These are phyloP conservation scores for Elephas maximus DNA, from an alignment of 2,113 vertebrate genomes.

Conservation along the genomic window DNA sequence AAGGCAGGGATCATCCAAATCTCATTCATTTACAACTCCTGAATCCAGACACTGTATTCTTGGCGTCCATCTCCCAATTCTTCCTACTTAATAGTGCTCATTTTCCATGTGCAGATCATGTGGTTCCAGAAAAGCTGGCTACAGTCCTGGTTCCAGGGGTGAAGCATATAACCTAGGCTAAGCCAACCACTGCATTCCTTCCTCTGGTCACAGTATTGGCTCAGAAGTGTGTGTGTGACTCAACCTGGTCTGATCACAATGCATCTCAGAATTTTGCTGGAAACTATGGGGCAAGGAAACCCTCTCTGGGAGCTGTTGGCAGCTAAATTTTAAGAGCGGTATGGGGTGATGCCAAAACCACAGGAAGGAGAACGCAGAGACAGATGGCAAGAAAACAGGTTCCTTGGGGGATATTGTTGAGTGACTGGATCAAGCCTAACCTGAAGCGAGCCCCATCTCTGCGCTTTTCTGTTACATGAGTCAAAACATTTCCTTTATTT, in stretches of 20 bases:
- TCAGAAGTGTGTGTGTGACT: background rate
- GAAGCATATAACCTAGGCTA: too few relatives aligned
- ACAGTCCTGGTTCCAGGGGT: background rate
- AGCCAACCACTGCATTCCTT: background rate
- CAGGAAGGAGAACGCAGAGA: background rate
- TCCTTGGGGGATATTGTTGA: background rate
- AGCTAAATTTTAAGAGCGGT: background rate
- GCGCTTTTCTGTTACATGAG: background rate
- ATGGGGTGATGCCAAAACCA: background rate
- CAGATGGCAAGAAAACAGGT: background rate
- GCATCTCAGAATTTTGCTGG: background rate
- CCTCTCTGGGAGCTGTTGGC: background rate
- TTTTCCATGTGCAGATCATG: background rate
- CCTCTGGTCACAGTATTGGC: background rate
- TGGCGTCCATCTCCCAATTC: background rate
- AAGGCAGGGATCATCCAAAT: background rate
- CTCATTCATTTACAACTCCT: background rate
- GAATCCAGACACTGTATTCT: background rate
- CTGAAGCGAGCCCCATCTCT: background rate
- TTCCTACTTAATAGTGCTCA: background rate
- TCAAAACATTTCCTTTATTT: constrained; percentile 7
- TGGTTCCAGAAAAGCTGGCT: background rate
- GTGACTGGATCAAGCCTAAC: background rate
- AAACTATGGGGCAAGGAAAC: background rate
- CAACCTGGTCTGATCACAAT: background rate